A percentile compares a stretch with the other conserved stretches of the same genome.
Conservation (phyloP, 1,140 invertebrate species). For the Palaemon carinicauda region DNA sequence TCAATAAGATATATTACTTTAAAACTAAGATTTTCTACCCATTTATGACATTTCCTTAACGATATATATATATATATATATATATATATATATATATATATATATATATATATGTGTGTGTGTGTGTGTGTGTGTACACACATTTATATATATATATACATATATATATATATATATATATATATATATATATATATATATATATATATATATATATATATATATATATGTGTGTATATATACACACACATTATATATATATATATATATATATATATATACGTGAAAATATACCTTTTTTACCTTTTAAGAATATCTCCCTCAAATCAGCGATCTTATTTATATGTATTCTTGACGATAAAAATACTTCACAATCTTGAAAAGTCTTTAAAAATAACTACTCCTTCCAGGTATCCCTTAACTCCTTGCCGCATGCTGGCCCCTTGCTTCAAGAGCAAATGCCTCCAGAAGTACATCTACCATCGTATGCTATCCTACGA, state of each 20-base stretch:
- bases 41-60: no score
- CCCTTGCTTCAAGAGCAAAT: constrained; percentile 58
- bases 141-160: not conserved
- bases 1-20: no score
- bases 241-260: constrained; percentile 18
- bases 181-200: not conserved
- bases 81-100: not conserved
- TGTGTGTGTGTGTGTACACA: not conserved
- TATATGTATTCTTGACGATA: no score
- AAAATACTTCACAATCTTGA: no score
- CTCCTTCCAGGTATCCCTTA: constrained; percentile 10
- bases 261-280: no score
- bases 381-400: no score
- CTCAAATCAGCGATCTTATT: no score
- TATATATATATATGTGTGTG: no score
- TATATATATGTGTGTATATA: not conserved
- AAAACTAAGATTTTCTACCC: no score
- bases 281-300: no score
- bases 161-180: not conserved
- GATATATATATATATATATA: no score
- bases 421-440: constrained; percentile 58
- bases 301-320: no score
- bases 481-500: constrained; percentile 60
- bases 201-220: not conserved
- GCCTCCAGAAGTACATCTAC: constrained; percentile 60